phyloP scores from a whole-genome alignment of 2,113 vertebrate genomes.

The Alosa alosa region DNA sequence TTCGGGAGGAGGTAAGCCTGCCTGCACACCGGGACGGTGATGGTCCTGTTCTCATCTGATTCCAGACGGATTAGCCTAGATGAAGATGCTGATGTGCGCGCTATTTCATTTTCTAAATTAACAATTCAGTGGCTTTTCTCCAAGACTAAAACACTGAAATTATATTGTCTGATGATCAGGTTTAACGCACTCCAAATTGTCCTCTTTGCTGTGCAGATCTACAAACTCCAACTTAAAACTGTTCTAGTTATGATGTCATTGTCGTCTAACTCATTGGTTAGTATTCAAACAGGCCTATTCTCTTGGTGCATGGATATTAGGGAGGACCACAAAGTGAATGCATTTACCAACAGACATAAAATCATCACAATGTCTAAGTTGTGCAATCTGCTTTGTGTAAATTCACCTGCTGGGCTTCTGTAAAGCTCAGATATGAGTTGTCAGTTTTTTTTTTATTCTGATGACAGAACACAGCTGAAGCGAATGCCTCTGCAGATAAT shows the following conservation, averaged over 20 bases:
- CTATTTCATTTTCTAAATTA: neutral
- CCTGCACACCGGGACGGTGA: neutral
- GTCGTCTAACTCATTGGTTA: neutral
- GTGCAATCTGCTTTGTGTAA: neutral
- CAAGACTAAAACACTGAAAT: neutral
- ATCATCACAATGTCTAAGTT: neutral
- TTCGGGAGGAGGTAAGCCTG: slow-evolving; percentile 63
- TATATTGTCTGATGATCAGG: neutral
- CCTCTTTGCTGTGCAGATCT: neutral
- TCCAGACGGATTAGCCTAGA: neutral
- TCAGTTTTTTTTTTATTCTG: neutral
- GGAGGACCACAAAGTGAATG: neutral
- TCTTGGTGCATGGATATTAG: neutral
- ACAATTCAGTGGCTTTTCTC: neutral
- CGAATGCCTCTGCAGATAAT: neutral
- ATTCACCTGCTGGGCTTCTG: neutral
- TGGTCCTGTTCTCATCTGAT: neutral
- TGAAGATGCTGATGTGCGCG: neutral
- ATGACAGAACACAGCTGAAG: neutral
- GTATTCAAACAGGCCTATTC: neutral
- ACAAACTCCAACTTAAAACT: neutral
- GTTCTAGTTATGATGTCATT: neutral
- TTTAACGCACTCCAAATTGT: neutral
- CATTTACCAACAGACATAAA: neutral
- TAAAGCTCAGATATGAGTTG: neutral